phyloP scores from a whole-genome alignment of 1,140 invertebrate genomes.

The Mesaphorura yosii region DNA sequence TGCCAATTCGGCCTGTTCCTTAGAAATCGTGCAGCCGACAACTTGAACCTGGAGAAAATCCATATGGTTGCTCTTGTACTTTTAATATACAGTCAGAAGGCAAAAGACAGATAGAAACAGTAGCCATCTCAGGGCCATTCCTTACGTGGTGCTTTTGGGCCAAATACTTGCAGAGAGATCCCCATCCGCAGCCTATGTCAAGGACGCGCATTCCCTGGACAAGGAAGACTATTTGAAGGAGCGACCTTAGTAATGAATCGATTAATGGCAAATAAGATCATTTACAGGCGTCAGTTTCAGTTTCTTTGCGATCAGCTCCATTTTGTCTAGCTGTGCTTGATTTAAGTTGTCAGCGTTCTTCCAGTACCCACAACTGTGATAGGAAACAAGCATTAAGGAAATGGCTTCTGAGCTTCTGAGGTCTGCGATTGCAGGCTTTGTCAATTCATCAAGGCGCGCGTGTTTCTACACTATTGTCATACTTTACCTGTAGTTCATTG shows the following conservation, averaged over 20 bases:
- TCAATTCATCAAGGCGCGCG: too few species aligned
- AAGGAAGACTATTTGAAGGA: too few species aligned
- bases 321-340: constrained; percentile 9
- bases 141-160: constrained; percentile 20
- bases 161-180: constrained; percentile 13
- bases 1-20: constrained; percentile 10
- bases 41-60: constrained; percentile 10
- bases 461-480: too few species aligned
- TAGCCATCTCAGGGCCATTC: background rate
- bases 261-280: too few species aligned
- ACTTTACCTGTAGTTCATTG: constrained; percentile 23
- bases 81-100: too few species aligned
- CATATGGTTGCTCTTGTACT: background rate
- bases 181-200: constrained; percentile 15
- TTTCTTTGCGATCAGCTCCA: constrained; percentile 7
- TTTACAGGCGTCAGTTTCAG: constrained; percentile 12
- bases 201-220: constrained; percentile 11
- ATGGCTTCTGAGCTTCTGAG: too few species aligned
- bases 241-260: too few species aligned
- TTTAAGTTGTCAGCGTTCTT: constrained; percentile 3
- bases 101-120: background rate
- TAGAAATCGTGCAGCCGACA: constrained; percentile 11
- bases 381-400: too few species aligned
- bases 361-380: constrained; percentile 11
- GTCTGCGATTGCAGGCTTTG: too few species aligned